Percentiles rank a stretch among this genome's conserved stretches.
Evolutionary conservation across 2,888 invertebrate species (phyloP).

Genomic region (Pycnomerus fuliginosus): DNA sequence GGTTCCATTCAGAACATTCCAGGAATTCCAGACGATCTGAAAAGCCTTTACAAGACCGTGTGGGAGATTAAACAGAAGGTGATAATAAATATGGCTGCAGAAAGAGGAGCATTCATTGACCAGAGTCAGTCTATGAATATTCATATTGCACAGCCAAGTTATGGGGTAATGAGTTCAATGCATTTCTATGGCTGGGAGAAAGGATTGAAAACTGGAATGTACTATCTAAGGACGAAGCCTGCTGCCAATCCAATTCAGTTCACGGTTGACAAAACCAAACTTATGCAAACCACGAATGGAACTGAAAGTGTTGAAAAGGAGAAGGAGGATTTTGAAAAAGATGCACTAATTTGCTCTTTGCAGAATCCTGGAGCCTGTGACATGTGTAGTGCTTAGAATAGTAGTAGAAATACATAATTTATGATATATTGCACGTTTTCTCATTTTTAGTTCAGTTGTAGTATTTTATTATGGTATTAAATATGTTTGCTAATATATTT

Average conservation of each 20-base stretch:
- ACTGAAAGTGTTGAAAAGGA: conserved; percentile 47
- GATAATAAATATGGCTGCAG: conserved; percentile 95
- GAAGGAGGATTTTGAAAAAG: conserved; percentile 53
- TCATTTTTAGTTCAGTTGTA: too few species aligned
- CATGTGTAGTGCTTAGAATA: conserved; percentile 55
- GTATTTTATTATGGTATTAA: too few species aligned
- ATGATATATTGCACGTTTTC: too few species aligned
- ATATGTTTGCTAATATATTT: too few species aligned
- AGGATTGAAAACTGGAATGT: conserved; percentile 99
- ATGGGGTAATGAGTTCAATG: conserved; percentile 93
- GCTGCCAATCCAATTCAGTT: conserved; percentile 87
- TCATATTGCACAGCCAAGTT: conserved; percentile 92
- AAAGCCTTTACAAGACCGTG: conserved; percentile 90
- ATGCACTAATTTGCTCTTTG: conserved; percentile 80
- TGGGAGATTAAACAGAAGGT: conserved; percentile 96
- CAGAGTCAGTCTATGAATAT: conserved; percentile 98
- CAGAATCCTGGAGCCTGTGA: conserved; percentile 85
- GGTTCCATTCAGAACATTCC: conserved; percentile 92
- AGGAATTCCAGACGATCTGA: conserved; percentile 79
- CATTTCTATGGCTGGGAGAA: conserved; percentile 98
- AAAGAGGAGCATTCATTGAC: conserved; percentile 96
- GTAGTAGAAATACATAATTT: too few species aligned
- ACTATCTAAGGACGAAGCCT: conserved; percentile 90
- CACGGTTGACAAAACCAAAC: conserved; percentile 9
- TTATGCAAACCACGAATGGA: conserved; percentile 1